phyloP scores from a whole-genome alignment of 2,113 vertebrate genomes.

The Procapra przewalskii region DNA sequence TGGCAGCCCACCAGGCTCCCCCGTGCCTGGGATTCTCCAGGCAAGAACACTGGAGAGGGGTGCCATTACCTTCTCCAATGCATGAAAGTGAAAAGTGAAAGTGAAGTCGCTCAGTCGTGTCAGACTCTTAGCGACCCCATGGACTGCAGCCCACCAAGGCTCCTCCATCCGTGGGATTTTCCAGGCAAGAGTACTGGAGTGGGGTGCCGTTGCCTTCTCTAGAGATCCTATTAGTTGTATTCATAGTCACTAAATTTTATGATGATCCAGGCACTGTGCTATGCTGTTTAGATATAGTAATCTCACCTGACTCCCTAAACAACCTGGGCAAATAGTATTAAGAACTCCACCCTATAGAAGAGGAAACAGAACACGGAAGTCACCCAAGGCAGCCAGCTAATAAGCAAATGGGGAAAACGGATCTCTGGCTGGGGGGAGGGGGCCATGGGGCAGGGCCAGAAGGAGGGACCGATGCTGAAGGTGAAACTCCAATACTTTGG shows the following conservation, averaged over 20 bases:
- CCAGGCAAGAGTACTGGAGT: too few species aligned
- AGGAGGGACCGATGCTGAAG: background rate
- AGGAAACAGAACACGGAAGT: background rate
- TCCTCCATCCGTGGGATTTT: too few species aligned
- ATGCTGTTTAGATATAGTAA: background rate
- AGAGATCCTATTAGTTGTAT: background rate
- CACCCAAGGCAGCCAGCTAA: background rate
- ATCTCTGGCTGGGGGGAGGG: background rate
- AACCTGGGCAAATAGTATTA: background rate
- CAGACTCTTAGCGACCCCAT: too few species aligned
- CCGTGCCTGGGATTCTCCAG: too few species aligned
- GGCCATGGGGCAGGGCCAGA: background rate
- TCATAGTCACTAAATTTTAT: background rate
- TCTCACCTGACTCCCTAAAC: background rate
- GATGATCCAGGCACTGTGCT: background rate
- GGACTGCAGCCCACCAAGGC: too few species aligned
- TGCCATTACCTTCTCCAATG: too few species aligned
- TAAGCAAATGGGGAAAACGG: background rate
- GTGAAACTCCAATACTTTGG: background rate
- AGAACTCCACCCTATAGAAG: background rate
- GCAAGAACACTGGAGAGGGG: too few species aligned
- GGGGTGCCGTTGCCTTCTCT: too few species aligned
- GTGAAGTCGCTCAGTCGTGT: too few species aligned
- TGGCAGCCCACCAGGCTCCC: too few species aligned
- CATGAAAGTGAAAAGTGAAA: too few species aligned